Conservation (phyloP, 2,797 vertebrate genomes). For the Chiloscyllium punctatum region DNA sequence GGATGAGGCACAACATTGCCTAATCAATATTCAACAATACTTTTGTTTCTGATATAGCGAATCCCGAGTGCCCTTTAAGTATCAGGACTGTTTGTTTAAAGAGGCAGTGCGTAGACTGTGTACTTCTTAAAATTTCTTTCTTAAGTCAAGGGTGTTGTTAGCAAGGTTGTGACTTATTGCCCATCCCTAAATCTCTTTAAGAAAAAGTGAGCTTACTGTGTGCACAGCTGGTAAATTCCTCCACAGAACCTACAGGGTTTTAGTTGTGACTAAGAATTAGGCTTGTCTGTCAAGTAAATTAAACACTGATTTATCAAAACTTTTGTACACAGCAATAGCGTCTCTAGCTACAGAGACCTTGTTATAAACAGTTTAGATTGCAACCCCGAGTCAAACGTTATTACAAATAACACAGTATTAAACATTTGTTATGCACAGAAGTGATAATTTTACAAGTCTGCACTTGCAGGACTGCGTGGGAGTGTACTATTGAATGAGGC, state of each 20-base stretch:
- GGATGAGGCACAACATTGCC: not conserved
- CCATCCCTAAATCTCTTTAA: not conserved
- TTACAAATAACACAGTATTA: not conserved
- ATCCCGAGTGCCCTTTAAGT: not conserved
- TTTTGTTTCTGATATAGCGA: not conserved
- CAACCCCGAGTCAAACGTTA: not conserved
- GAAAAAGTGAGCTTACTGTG: not conserved
- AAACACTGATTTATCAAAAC: conserved; percentile 9
- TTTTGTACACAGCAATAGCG: not conserved
- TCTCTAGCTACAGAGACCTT: not conserved
- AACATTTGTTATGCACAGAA: not conserved
- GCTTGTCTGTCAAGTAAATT: not conserved
- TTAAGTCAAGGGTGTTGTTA: not conserved
- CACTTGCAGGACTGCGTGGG: not conserved
- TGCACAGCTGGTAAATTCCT: not conserved
- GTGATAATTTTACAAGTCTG: not conserved
- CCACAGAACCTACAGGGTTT: not conserved
- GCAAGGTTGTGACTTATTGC: not conserved
- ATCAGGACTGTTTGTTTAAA: not conserved
- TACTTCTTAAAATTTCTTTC: not conserved
- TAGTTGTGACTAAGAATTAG: not conserved
- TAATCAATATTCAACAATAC: not conserved
- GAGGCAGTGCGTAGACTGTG: not conserved
- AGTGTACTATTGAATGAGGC: not conserved
- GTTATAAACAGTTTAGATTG: not conserved